Evolutionary conservation across 2,888 invertebrate genomes (phyloP).

Genomic region (Agrotis clavis): DNA sequence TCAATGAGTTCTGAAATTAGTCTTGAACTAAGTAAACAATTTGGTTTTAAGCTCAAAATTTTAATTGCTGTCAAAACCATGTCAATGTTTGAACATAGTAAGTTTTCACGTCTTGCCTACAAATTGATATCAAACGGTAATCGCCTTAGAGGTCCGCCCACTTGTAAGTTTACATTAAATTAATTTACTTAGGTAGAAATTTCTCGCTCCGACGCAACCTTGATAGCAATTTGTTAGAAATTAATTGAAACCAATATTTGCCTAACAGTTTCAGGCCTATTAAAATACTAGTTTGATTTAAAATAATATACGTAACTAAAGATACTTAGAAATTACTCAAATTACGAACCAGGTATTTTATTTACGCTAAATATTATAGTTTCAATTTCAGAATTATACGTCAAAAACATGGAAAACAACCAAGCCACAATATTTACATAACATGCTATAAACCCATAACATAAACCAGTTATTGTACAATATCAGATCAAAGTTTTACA

Average conservation of each 20-base stretch:
- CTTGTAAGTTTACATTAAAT: slow-evolving; percentile 56
- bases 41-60: slow-evolving; percentile 13
- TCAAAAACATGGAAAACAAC: too few relatives aligned
- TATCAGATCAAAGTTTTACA: slow-evolving; percentile 12
- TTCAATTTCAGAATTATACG: not conserved
- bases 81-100: slow-evolving; percentile 36
- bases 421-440: not conserved
- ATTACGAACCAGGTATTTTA: not conserved
- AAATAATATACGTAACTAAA: slow-evolving; percentile 23
- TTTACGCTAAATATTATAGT: not conserved
- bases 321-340: slow-evolving; percentile 21
- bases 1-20: slow-evolving; percentile 9
- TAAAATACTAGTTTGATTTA: slow-evolving; percentile 47
- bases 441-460: too few relatives aligned
- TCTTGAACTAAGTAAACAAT: not conserved
- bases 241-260: slow-evolving; percentile 66
- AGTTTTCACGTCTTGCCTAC: slow-evolving; percentile 48
- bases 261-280: slow-evolving; percentile 45
- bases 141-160: slow-evolving; percentile 45
- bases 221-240: slow-evolving; percentile 50
- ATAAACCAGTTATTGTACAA: not conserved
- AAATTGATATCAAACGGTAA: slow-evolving; percentile 54
- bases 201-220: slow-evolving; percentile 47
- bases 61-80: slow-evolving; percentile 24
- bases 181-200: slow-evolving; percentile 61